Evolutionary conservation across 2,797 vertebrate species (phyloP).

Genomic region (Streptopelia turtur): DNA sequence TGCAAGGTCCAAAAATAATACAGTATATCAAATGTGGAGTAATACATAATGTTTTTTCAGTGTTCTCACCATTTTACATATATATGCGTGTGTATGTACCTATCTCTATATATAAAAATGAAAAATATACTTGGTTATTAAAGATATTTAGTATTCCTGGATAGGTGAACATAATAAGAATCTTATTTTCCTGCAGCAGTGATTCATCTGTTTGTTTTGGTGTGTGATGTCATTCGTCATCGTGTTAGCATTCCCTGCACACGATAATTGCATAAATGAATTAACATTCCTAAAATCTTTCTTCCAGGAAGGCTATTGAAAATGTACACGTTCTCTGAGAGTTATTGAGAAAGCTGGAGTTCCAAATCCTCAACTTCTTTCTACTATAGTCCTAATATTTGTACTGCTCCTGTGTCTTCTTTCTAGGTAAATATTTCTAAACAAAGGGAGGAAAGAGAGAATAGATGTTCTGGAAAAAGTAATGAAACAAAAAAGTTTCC

Average conservation of each 20-base stretch:
- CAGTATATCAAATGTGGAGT: conserved; percentile 81
- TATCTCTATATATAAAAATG: background rate
- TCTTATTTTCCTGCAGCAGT: conserved; percentile 24
- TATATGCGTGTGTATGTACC: background rate
- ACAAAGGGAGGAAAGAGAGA: background rate
- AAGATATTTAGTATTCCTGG: conserved; percentile 32
- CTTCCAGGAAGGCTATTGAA: conserved; percentile 14
- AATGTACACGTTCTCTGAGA: background rate
- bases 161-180: conserved; percentile 27
- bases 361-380: background rate
- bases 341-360: background rate
- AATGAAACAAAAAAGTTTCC: background rate
- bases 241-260: background rate
- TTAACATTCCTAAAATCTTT: conserved; percentile 27
- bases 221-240: conserved; percentile 1
- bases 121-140: background rate
- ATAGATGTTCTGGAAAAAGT: background rate
- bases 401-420: background rate
- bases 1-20: conserved; percentile 85
- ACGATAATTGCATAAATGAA: conserved; percentile 6
- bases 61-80: conserved; percentile 62
- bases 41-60: conserved; percentile 70
- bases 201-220: background rate
- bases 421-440: background rate
- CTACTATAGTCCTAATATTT: background rate